Conservation (phyloP, 2,113 vertebrate species). For the Candoia aspera region DNA sequence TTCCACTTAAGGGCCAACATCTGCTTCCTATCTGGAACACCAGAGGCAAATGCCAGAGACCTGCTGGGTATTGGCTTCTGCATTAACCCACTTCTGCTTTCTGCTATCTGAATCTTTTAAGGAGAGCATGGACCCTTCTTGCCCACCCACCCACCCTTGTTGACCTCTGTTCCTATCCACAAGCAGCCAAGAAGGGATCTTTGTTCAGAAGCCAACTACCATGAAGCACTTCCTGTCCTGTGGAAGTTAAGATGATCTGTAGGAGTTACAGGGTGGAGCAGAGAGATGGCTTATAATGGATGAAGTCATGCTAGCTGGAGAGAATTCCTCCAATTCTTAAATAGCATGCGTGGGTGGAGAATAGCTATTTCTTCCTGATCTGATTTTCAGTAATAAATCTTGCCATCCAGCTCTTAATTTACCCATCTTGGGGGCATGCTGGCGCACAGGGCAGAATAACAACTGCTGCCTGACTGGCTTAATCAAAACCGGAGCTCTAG, state of each 20-base stretch:
- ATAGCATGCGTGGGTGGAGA: conserved; percentile 14
- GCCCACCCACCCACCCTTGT: too few species aligned
- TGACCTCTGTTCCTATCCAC: background rate
- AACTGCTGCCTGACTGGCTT: background rate
- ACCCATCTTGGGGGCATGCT: background rate
- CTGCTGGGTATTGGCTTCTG: background rate
- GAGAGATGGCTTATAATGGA: background rate
- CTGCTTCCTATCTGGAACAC: background rate
- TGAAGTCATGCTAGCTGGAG: conserved; percentile 21
- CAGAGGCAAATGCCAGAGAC: background rate
- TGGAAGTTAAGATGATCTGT: background rate
- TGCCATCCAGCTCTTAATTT: background rate
- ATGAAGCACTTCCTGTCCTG: conserved; percentile 15
- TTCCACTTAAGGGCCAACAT: background rate
- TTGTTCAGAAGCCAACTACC: conserved; percentile 8
- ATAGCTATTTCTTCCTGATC: conserved; percentile 16
- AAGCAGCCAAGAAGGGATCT: conserved; percentile 6
- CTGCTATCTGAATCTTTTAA: background rate
- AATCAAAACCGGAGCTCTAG: background rate
- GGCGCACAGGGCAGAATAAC: background rate
- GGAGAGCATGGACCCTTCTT: background rate
- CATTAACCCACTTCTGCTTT: conserved; percentile 4
- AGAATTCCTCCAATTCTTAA: conserved; percentile 5
- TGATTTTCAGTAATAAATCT: conserved; percentile 14
- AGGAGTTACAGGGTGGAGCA: conserved; percentile 13